Evolutionary conservation across 2,113 vertebrate genomes (phyloP), one percentile per base, ranked within the genome.

Genomic region (Neoarius graeffei): DNA sequence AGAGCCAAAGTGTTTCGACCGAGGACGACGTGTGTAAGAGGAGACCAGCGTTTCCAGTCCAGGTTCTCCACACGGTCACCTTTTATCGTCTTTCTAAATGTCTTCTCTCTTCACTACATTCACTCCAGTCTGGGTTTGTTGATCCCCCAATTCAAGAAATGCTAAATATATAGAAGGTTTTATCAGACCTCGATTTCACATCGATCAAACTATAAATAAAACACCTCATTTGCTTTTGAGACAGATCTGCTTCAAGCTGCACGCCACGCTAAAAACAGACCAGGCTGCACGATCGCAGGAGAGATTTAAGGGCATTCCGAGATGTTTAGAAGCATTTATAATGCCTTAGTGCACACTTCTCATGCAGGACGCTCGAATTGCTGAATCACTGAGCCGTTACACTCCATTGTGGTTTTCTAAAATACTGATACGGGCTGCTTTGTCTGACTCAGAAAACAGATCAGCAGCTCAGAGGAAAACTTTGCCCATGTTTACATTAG

Each of bases 141-240:
- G 66, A 64, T 85, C 27, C 48, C 76, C 85, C 66, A 82, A 83
- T 85, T 86, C 76, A 88, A 81, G 82, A 82, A 76, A 73, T 42
- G 19, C 77, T 83, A 83, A 89, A 88, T 77, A 83, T 83, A 83
- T 76, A 52, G 50, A 84, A 50, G 42, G 42, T 42, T 42, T 35
- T 54, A 83, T 83, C 83, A 67, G 30, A 64, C 25, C 56, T 64
- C 27, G 10, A 52, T 30, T 19, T 85, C 52, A 42, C 66, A 91
- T 91, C 67, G 85, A 86, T 73, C 66, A 48, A 19, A 42, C 23
- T 71, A 90, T 85, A 91, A 90, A 88, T 91, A 88, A 88, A 87
- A n/a, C 59, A 3, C 56, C 42, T 69, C 54, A 30, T 81, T 83
- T 80, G 81, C n/a, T 85, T 76, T 89, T 88, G 60, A 85, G 88